A percentile compares a stretch with the other conserved stretches of the same genome.
Evolutionary conservation across 92 coral and sea anemone species (phyloP).

Genomic region (Chrysogorgia sp.): DNA sequence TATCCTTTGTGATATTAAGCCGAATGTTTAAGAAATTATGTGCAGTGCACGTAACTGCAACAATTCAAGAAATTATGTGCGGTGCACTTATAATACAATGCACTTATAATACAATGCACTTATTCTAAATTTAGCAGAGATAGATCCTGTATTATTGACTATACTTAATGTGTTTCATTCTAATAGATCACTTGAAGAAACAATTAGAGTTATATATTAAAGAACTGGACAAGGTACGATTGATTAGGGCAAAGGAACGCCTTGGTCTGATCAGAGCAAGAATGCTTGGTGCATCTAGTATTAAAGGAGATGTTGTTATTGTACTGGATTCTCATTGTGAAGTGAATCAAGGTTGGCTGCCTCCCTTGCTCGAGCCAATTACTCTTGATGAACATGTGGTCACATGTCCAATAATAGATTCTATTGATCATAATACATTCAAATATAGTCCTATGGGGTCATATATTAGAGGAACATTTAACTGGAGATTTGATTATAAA

Average conservation of each 20-base stretch:
- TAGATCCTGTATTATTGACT: too few relatives aligned
- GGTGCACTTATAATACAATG: too few relatives aligned
- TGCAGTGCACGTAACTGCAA: too few relatives aligned
- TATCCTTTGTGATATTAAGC: too few relatives aligned
- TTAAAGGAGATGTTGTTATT: conserved; percentile 81
- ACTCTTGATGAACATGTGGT: conserved; percentile 85
- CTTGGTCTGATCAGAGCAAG: conserved; percentile 94
- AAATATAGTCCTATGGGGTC: conserved; percentile 97
- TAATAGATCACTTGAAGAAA: conserved; percentile 75
- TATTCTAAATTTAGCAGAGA: too few relatives aligned
- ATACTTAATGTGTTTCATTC: neutral
- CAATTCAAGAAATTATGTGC: too few relatives aligned
- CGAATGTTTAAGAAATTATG: too few relatives aligned
- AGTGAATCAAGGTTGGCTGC: conserved; percentile 94
- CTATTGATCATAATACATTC: conserved; percentile 97
- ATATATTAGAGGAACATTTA: conserved; percentile 89
- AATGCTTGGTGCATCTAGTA: conserved; percentile 84
- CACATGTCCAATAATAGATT: conserved; percentile 96
- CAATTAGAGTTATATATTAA: conserved; percentile 66
- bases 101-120: too few relatives aligned
- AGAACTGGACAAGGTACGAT: conserved; percentile 75
- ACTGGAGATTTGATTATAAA: conserved; percentile 98
- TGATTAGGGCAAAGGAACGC: conserved; percentile 90
- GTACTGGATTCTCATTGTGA: conserved; percentile 98
- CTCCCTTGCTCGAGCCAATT: conserved; percentile 92